Conservation (phyloP, 2,888 invertebrate genomes). For the Drosophila melanosoma region DNA sequence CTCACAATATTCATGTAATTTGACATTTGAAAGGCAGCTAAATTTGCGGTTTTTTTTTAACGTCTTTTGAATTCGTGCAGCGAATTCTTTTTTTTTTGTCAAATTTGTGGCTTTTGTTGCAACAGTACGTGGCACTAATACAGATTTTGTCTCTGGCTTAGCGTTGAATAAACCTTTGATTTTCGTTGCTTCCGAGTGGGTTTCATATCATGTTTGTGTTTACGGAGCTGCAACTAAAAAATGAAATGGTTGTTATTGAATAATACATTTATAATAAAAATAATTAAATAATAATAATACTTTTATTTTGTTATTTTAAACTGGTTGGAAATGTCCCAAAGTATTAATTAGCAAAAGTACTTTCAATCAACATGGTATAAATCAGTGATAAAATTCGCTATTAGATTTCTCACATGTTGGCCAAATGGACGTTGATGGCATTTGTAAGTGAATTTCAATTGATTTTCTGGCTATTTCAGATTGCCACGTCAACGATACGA, state of each 20-base stretch:
- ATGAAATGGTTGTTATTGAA: neutral
- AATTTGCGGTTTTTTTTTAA: constrained; percentile 29
- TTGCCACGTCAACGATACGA: constrained; percentile 23
- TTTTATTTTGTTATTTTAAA: neutral
- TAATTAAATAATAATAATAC: neutral
- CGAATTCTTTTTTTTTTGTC: neutral
- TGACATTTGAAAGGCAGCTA: constrained; percentile 44
- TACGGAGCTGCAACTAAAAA: constrained; percentile 43
- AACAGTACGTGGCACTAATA: constrained; percentile 57
- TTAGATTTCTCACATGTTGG: constrained; percentile 13
- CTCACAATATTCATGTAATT: constrained; percentile 22
- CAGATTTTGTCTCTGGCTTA: constrained; percentile 14
- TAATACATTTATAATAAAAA: neutral
- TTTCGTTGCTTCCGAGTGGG: constrained; percentile 28
- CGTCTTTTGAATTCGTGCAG: constrained; percentile 58
- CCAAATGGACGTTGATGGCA: constrained; percentile 48
- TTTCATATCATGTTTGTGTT: constrained; percentile 35
- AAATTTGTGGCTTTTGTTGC: constrained; percentile 24
- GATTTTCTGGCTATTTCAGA: constrained; percentile 50
- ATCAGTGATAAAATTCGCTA: neutral
- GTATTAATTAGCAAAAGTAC: neutral
- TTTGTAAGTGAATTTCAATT: constrained; percentile 57
- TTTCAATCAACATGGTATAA: neutral
- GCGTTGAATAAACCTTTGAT: constrained; percentile 35
- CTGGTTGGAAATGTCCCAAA: neutral